These are phyloP conservation scores for Gymnoscelis rufifasciata DNA, from an alignment of 2,888 invertebrate genomes.

Conservation along the genomic window DNA sequence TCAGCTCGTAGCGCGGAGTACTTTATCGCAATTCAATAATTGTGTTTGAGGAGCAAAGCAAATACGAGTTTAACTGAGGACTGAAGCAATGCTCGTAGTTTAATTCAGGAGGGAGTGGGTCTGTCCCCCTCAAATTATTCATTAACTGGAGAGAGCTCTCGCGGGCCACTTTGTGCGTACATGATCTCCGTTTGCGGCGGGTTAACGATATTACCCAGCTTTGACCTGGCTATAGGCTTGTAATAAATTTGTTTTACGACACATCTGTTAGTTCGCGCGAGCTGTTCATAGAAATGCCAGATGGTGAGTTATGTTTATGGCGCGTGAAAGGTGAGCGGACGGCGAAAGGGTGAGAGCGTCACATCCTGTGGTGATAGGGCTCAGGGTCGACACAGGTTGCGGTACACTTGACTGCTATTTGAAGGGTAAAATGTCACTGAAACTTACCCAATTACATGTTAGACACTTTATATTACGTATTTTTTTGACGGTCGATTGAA, in stretches of 20 bases:
- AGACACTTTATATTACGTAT: not conserved
- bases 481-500: not conserved
- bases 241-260: constrained; percentile 19
- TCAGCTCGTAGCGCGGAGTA: constrained; percentile 9
- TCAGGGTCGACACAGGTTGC: constrained; percentile 2
- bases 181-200: constrained; percentile 35
- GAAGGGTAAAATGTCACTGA: constrained; percentile 6
- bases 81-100: constrained; percentile 29
- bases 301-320: constrained; percentile 16
- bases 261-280: constrained; percentile 11
- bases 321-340: constrained; percentile 10
- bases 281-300: constrained; percentile 14
- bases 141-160: constrained; percentile 39
- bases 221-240: constrained; percentile 17
- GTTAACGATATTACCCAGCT: constrained; percentile 34
- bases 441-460: not conserved
- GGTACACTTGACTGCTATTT: not conserved
- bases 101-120: constrained; percentile 30
- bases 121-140: constrained; percentile 39
- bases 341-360: constrained; percentile 12
- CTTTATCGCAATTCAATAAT: constrained; percentile 26
- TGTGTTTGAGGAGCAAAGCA: constrained; percentile 26
- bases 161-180: constrained; percentile 36
- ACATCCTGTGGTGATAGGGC: constrained; percentile 16
- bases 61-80: constrained; percentile 25